Evolutionary conservation across 2,797 vertebrate species (phyloP), one percentile per base, ranked within the genome.

Genomic region (Rhynchotus rufescens): DNA sequence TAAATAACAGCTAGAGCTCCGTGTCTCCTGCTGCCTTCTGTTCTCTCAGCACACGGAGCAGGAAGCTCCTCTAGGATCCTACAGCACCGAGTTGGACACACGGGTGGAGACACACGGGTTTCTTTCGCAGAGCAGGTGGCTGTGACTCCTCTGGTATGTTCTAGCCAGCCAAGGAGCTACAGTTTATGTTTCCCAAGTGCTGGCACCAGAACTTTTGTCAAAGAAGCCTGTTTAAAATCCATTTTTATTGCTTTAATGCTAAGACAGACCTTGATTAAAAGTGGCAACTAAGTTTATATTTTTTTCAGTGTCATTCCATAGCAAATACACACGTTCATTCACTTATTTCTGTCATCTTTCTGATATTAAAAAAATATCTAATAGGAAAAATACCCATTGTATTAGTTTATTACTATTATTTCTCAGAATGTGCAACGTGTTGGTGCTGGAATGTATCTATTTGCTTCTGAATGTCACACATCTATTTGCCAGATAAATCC

Each of bases 401-500:
- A 9, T 49, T 76, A 34, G 34, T 80, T 75, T 56, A 11, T 64
- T 23, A 9, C n/a, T 82, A 77, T 75, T 56, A 11, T 64, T 23
- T 10, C n/a, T 82, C 47, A 13, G 52, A 32, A 74, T 38, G 49
- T 65, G 61, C 30, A 82, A 84, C 84, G 32, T 84, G 52, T 87
- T 80, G 47, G 23, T 80, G 73, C 80, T 68, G 57, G 81, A 84
- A 42, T 1, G 7, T 51, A 25, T 51, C 23, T 51, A 51, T 51
- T 25, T 25, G 2, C 86, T 85, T 92, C 62, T 96, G 57, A 95
- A 83, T 21, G 4, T 91, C 51, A 36, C 57, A 51, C 17, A 42
- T 96, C 61, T 76, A 2, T 91, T 80, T 93, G 28, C 20, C 97
- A 99, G 99, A 99, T 97, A 99, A 99, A 98, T 98, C 98, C 7